A percentile compares a stretch with the other conserved stretches of the same genome.
These are phyloP conservation scores for Saccostrea cuccullata DNA, from an alignment of 1,140 invertebrate species.

Conservation along the genomic window DNA sequence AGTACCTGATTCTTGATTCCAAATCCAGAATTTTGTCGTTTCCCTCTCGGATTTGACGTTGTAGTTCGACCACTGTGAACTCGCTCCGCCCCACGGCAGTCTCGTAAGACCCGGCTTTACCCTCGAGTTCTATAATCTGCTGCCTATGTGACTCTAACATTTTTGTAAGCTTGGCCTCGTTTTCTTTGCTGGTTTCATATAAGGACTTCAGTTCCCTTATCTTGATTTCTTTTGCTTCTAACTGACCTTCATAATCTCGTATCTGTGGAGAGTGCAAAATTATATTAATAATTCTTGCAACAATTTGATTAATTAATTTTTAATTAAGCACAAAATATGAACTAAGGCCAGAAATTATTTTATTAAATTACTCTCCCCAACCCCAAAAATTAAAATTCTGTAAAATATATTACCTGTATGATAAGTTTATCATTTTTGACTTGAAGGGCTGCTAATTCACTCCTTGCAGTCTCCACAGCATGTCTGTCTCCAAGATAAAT, in stretches of 20 bases:
- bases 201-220: constrained; percentile 72
- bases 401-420: constrained; percentile 63
- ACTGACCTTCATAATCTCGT: constrained; percentile 67
- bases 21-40: constrained; percentile 75
- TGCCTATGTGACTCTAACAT: constrained; percentile 70
- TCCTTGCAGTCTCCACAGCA: constrained; percentile 68
- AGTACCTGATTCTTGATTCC: constrained; percentile 74
- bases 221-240: constrained; percentile 75
- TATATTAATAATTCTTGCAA: neutral
- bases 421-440: constrained; percentile 73
- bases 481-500: constrained; percentile 65
- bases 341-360: too few species aligned
- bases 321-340: too few species aligned
- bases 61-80: constrained; percentile 73
- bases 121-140: constrained; percentile 72
- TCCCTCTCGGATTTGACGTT: constrained; percentile 71
- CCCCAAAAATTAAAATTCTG: neutral
- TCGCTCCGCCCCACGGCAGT: constrained; percentile 73
- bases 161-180: constrained; percentile 67
- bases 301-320: too few species aligned
- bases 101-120: constrained; percentile 70
- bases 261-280: constrained; percentile 58
- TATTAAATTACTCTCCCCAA: too few species aligned
- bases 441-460: constrained; percentile 72
- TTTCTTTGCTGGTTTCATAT: constrained; percentile 71